Evolutionary conservation across 2,113 vertebrate species (phyloP).

Genomic region (Epinephelus lanceolatus): DNA sequence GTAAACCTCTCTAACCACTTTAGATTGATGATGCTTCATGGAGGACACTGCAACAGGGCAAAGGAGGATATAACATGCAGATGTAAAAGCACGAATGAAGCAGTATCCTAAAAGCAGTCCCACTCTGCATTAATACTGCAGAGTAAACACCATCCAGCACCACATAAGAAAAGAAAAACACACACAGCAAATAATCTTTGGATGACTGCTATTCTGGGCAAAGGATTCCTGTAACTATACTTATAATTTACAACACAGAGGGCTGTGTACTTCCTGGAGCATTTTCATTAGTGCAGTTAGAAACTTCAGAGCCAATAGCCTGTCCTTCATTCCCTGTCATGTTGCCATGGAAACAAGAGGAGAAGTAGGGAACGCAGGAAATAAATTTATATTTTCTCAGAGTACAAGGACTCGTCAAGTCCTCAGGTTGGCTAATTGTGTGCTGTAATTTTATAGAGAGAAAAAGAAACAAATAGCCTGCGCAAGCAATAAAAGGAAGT

Average conservation of each 20-base stretch:
- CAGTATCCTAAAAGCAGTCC: background rate
- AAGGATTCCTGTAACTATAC: background rate
- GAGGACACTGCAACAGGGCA: background rate
- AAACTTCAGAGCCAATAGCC: conserved; percentile 74
- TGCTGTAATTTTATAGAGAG: conserved; percentile 12
- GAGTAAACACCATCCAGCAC: background rate
- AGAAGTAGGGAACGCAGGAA: conserved; percentile 69
- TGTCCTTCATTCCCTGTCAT: conserved; percentile 75
- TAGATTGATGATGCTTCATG: background rate
- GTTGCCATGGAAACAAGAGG: conserved; percentile 86
- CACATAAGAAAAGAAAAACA: background rate
- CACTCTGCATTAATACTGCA: background rate
- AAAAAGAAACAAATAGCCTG: background rate
- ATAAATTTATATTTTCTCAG: conserved; percentile 70
- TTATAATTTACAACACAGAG: conserved; percentile 13
- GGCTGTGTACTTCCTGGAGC: conserved; percentile 58
- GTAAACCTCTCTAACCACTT: background rate
- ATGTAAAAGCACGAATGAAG: background rate
- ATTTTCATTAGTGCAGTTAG: conserved; percentile 73
- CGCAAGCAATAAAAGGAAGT: background rate
- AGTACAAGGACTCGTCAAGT: conserved; percentile 51
- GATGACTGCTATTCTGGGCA: background rate
- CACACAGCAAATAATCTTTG: background rate
- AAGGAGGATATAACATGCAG: background rate
- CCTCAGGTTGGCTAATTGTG: conserved; percentile 47